Conservation (phyloP, 92 coral and sea anemone genomes). For the Bergia sp. region DNA sequence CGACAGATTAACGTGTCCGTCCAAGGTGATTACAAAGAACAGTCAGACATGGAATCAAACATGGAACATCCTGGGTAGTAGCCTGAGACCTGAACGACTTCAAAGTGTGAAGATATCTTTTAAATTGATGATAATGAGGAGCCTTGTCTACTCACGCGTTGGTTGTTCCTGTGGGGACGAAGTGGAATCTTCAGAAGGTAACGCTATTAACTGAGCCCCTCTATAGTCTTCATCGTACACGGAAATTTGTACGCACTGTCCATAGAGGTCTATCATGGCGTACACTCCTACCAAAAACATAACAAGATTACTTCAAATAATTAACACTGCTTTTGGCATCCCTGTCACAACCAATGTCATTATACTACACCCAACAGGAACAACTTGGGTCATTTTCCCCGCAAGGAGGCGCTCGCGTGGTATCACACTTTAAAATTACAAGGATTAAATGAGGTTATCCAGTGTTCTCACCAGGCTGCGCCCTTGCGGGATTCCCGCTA, state of each 20-base stretch:
- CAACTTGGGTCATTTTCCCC: no score
- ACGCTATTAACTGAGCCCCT: slow-evolving; percentile 52
- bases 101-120: no score
- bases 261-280: slow-evolving; percentile 94
- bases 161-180: slow-evolving; percentile 43
- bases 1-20: not conserved
- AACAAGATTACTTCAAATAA: not conserved
- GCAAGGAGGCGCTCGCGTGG: no score
- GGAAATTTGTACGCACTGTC: slow-evolving; percentile 93
- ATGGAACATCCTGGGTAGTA: not conserved
- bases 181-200: slow-evolving; percentile 51
- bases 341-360: not conserved
- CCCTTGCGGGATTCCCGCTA: no score
- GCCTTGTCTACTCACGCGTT: slow-evolving; percentile 4
- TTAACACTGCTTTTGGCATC: not conserved
- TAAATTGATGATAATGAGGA: no score
- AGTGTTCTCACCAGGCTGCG: no score
- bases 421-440: no score
- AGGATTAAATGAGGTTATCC: no score
- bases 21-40: not conserved
- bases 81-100: not conserved
- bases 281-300: slow-evolving; percentile 65
- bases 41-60: not conserved
- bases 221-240: slow-evolving; percentile 81
- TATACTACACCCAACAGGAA: no score